phyloP scores from a whole-genome alignment of 2,888 invertebrate species.

The Ischnura elegans region DNA sequence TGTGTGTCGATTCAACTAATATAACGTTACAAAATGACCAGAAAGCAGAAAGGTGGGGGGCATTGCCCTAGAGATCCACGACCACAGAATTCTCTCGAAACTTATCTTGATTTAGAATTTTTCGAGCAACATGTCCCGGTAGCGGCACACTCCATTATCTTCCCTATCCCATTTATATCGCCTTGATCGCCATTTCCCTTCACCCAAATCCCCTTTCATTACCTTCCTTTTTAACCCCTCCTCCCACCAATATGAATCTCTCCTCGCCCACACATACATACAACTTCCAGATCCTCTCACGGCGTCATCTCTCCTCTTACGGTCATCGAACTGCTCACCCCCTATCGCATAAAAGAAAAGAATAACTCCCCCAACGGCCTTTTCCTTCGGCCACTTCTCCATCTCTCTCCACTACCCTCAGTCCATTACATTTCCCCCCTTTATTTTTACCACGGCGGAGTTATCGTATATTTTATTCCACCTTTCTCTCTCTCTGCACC shows the following conservation, averaged over 20 bases:
- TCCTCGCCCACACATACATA: background rate
- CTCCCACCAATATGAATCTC: background rate
- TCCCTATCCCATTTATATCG: background rate
- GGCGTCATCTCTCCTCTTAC: background rate
- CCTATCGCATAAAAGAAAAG: background rate
- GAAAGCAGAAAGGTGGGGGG: too few relatives aligned
- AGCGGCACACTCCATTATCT: background rate
- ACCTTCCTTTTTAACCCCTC: background rate
- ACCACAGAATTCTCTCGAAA: too few relatives aligned
- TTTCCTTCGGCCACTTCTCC: background rate
- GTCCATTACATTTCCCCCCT: background rate
- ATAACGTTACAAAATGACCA: too few relatives aligned
- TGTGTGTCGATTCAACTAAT: too few relatives aligned
- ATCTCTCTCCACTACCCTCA: background rate
- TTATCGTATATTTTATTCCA: constrained; percentile 6
- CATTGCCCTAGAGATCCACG: too few relatives aligned
- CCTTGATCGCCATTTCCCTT: background rate
- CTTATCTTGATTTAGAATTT: too few relatives aligned
- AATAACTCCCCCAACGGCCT: background rate
- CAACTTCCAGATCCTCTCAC: background rate
- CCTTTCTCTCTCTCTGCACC: background rate
- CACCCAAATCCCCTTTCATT: background rate
- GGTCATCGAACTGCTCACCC: constrained; percentile 10
- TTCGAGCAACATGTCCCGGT: too few relatives aligned
- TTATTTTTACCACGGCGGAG: background rate